A percentile compares a stretch with the other conserved stretches of the same genome.
phyloP scores from a whole-genome alignment of 2,113 vertebrate species.

The Myiagra hebetior region DNA sequence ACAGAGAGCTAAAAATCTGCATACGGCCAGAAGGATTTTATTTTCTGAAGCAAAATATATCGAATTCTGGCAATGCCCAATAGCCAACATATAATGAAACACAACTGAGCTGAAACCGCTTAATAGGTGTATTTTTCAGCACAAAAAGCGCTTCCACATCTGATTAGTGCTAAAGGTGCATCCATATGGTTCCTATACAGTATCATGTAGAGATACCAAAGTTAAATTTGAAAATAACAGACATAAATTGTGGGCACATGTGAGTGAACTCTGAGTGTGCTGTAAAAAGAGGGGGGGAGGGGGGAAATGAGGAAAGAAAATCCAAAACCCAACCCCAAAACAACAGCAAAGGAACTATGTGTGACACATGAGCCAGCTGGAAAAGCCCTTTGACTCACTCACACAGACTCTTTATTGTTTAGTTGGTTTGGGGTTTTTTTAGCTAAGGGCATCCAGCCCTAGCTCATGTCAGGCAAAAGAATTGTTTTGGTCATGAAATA shows the following conservation, averaged over 20 bases:
- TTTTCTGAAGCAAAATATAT: not conserved
- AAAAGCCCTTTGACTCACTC: conserved; percentile 35
- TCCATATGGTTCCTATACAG: conserved; percentile 21
- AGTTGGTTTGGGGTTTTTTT: not conserved
- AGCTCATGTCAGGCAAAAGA: not conserved
- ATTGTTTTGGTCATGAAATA: not conserved
- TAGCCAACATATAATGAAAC: conserved; percentile 2
- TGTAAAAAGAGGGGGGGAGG: rapidly evolving
- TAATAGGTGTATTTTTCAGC: conserved; percentile 15
- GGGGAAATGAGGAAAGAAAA: not conserved
- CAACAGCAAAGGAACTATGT: not conserved
- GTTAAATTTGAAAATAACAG: not conserved
- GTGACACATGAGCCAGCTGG: not conserved
- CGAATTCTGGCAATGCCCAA: not conserved
- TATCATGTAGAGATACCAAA: not conserved
- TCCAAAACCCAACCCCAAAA: not conserved
- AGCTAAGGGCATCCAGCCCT: not conserved
- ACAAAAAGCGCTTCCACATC: not conserved
- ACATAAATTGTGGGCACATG: not conserved
- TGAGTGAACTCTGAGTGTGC: not conserved
- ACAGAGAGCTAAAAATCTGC: not conserved
- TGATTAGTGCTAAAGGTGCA: not conserved
- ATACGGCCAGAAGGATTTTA: not conserved
- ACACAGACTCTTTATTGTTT: not conserved
- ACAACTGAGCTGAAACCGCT: not conserved